phyloP scores from a whole-genome alignment of 2,113 vertebrate species.

The Toxotes chatareus region DNA sequence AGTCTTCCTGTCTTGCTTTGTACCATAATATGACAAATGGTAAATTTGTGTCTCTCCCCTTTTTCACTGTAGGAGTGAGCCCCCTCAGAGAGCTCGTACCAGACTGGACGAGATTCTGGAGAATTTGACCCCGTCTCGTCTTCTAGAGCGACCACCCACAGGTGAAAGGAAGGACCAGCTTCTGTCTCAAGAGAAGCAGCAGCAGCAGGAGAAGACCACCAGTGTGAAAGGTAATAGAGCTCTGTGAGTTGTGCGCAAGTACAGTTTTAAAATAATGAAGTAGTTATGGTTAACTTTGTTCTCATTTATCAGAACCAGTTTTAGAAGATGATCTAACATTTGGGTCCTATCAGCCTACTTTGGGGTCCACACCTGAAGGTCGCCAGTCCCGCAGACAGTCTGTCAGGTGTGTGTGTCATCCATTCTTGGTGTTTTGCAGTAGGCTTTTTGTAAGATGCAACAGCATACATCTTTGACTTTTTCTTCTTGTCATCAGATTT shows the following conservation, averaged over 20 bases:
- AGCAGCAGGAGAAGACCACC: slow-evolving; percentile 66
- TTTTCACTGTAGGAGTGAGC: slow-evolving; percentile 68
- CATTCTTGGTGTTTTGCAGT: neutral
- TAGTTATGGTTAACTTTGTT: neutral
- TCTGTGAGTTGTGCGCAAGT: neutral
- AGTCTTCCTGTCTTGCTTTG: neutral
- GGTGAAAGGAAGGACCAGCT: slow-evolving; percentile 81
- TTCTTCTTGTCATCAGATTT: slow-evolving; percentile 80
- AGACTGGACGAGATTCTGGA: slow-evolving; percentile 90
- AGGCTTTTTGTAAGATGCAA: neutral
- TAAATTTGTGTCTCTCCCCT: neutral
- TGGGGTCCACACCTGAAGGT: slow-evolving; percentile 80
- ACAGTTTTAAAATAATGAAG: neutral
- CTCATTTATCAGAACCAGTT: slow-evolving; percentile 31
- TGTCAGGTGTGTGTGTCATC: slow-evolving; percentile 83
- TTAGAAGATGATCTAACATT: slow-evolving; percentile 86
- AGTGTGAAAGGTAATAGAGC: slow-evolving; percentile 65
- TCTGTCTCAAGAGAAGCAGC: slow-evolving; percentile 64
- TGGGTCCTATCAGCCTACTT: slow-evolving; percentile 89
- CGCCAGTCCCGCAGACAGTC: slow-evolving; percentile 84
- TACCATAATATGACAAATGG: neutral
- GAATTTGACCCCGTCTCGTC: slow-evolving; percentile 76
- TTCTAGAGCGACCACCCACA: slow-evolving; percentile 76
- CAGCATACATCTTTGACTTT: neutral
- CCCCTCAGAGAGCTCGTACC: slow-evolving; percentile 83